Conservation (phyloP, 2,113 vertebrate genomes). For the Tiliqua scincoides region DNA sequence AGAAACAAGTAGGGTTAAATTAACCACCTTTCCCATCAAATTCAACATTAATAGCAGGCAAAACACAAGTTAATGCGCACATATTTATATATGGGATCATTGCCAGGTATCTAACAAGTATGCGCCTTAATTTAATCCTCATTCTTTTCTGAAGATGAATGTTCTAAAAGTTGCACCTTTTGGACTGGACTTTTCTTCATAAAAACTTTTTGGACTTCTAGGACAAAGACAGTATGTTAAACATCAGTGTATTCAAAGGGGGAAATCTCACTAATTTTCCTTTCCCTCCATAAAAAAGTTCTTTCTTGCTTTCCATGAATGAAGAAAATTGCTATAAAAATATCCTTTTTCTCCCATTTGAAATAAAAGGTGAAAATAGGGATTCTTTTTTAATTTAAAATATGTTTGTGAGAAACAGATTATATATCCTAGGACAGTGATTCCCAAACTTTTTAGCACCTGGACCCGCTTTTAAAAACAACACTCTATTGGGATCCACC, state of each 20-base stretch:
- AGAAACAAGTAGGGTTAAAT: constrained; percentile 58
- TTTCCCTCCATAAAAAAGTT: constrained; percentile 23
- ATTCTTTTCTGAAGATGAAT: constrained; percentile 21
- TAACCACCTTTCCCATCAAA: constrained; percentile 53
- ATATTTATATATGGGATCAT: constrained; percentile 24
- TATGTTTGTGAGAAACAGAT: constrained; percentile 54
- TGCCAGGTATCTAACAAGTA: constrained; percentile 33
- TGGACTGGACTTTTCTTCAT: background rate
- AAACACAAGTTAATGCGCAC: constrained; percentile 27
- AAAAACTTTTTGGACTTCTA: constrained; percentile 27
- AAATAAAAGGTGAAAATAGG: constrained; percentile 22
- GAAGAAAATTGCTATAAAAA: constrained; percentile 23
- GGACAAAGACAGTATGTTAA: constrained; percentile 28
- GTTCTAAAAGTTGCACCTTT: constrained; percentile 51
- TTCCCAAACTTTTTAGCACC: too few relatives aligned
- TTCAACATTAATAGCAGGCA: constrained; percentile 52
- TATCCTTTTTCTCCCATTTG: constrained; percentile 23
- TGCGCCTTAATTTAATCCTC: background rate
- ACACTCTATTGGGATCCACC: too few relatives aligned
- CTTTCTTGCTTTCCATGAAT: constrained; percentile 7
- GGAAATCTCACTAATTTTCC: constrained; percentile 13
- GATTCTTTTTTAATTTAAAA: constrained; percentile 51
- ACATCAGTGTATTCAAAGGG: constrained; percentile 34
- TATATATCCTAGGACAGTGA: constrained; percentile 42
- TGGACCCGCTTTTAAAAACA: too few relatives aligned